Percentiles rank a stretch among this genome's conserved stretches.
Conservation (phyloP, 2,888 invertebrate genomes). For the Aproaerema taeniolella region DNA sequence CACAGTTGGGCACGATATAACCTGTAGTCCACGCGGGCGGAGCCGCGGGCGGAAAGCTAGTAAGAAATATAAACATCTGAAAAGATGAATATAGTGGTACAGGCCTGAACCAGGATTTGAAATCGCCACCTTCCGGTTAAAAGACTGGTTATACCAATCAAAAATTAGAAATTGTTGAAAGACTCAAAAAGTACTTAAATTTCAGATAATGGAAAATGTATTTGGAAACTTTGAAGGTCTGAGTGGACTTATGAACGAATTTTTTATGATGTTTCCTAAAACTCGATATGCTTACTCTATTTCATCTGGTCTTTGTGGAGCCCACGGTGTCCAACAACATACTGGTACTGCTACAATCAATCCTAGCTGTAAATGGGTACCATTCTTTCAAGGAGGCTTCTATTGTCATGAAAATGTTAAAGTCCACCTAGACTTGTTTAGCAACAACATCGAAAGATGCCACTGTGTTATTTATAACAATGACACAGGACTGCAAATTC, state of each 20-base stretch:
- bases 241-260: slow-evolving; percentile 58
- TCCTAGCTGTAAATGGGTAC: slow-evolving; percentile 55
- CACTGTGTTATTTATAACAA: slow-evolving; percentile 54
- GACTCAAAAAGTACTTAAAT: no score
- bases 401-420: slow-evolving; percentile 52
- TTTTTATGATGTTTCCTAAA: slow-evolving; percentile 53
- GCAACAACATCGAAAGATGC: slow-evolving; percentile 40
- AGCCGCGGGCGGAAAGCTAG: no score
- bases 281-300: slow-evolving; percentile 53
- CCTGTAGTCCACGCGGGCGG: no score
- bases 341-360: slow-evolving; percentile 34
- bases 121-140: no score
- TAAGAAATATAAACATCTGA: no score
- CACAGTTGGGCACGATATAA: no score
- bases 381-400: slow-evolving; percentile 59
- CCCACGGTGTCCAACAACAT: slow-evolving; percentile 42
- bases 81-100: no score
- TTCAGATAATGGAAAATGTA: slow-evolving; percentile 50
- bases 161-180: no score
- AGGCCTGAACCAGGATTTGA: no score
- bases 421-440: slow-evolving; percentile 57
- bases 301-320: slow-evolving; percentile 51
- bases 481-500: slow-evolving; percentile 43
- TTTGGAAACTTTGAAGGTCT: slow-evolving; percentile 53
- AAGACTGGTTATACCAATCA: no score